Base-by-base conservation (phyloP, 2,888 invertebrate species). In the Anoplius nigerrimus region DNA sequence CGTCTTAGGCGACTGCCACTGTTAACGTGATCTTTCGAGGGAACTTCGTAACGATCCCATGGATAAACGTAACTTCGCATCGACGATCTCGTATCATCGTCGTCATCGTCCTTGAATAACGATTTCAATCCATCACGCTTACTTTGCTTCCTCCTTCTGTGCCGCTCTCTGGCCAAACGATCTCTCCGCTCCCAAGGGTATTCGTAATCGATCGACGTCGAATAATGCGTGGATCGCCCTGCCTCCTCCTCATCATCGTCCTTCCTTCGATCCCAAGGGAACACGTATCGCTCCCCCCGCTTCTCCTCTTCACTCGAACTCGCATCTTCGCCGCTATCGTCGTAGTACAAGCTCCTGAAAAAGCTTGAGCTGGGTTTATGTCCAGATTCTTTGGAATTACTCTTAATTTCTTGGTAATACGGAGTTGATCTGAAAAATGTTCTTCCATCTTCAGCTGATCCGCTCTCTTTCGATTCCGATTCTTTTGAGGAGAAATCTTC, bases 151-250 rank as follows among this genome's bases (percentile, higher is more conserved):
- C 53, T 64, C 63, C 20, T 42, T 71, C 54, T 69, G 24, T 27
- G 71, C 20, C 68, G 60, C 21, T 84, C 80, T n/a, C 58, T 73
- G 0, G 76, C 78, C 53, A 85, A 65, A 61, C 84, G 82, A 34
- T 82, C 85, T 63, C 86, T 78, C 27, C 68, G 87, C 20, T 88
- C 88, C 88, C 88, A 89, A 0, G 88, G 88, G 80, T 80, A 88
- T 63, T 87, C 88, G 60, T 84, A 84, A 16, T 75, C 78, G 6
- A 66, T 75, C 2, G 79, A 64, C 2, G 61, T 27, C 0, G 66
- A 63, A 22, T 66, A 69, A 52, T 74, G 65, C 21, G 64, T 70
- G 8, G 79, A 76, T 61, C 78, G 69, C 48, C 70, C 61, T 69
- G 62, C 64, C 15, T 72, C 69, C 4, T 75, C 62, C 1, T 63